Evolutionary conservation across 2,113 vertebrate genomes (phyloP).

Genomic region (Andinoacara biseriatus): DNA sequence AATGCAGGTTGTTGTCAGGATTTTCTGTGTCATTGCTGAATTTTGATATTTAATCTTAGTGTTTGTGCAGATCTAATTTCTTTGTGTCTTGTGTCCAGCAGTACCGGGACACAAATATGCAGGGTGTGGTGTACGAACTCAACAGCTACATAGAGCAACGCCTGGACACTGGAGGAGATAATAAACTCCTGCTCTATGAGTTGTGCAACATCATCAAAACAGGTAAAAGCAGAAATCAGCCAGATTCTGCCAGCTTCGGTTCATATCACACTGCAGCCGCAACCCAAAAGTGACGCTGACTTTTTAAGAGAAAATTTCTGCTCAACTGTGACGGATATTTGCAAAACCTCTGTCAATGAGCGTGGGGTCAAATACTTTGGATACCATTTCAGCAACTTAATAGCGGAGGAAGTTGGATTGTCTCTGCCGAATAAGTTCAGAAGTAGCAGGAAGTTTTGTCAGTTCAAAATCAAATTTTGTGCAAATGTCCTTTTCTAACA

Average conservation of each 20-base stretch:
- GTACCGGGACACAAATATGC: slow-evolving; percentile 98
- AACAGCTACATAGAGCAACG: slow-evolving; percentile 98
- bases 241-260: neutral
- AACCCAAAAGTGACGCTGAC: neutral
- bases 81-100: slow-evolving; percentile 79
- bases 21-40: neutral
- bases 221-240: slow-evolving; percentile 76
- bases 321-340: neutral
- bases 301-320: neutral
- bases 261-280: neutral
- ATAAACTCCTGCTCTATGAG: slow-evolving; percentile 95
- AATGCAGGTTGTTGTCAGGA: slow-evolving; percentile 1
- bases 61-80: slow-evolving; percentile 43
- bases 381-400: neutral
- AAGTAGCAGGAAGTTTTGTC: neutral
- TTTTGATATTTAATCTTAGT: slow-evolving; percentile 35
- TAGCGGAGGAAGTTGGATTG: neutral
- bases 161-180: slow-evolving; percentile 92
- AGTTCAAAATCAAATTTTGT: neutral
- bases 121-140: slow-evolving; percentile 95
- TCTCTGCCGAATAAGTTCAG: neutral
- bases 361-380: neutral
- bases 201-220: slow-evolving; percentile 95
- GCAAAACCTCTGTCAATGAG: neutral
- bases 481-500: neutral